A percentile compares a stretch with the other conserved stretches of the same genome.
phyloP scores from a whole-genome alignment of 2,888 invertebrate species.

The Ectemnius lituratus region DNA sequence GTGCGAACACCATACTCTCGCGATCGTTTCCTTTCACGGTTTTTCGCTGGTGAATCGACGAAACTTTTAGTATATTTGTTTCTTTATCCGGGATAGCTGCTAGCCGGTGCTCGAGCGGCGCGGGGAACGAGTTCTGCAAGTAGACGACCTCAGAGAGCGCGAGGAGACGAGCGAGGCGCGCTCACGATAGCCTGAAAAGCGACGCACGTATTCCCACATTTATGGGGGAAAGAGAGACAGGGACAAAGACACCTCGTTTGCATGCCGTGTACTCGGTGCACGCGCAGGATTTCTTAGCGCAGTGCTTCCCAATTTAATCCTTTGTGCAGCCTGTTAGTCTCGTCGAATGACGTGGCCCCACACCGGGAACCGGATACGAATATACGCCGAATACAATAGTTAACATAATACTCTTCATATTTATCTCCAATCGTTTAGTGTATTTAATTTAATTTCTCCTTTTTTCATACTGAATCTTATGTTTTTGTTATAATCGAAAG shows the following conservation, averaged over 20 bases:
- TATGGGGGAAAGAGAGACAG: constrained; percentile 19
- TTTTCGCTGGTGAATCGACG: neutral
- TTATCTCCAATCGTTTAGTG: too few species aligned
- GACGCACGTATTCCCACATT: constrained; percentile 3
- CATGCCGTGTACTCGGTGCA: constrained; percentile 36
- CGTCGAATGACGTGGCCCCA: constrained; percentile 12
- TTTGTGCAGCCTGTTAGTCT: neutral
- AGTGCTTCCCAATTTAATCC: constrained; percentile 1
- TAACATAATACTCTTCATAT: too few species aligned
- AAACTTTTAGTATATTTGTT: neutral
- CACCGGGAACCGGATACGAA: too few species aligned
- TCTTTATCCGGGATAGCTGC: constrained; percentile 38
- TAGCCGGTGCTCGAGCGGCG: constrained; percentile 32
- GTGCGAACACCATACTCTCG: too few species aligned
- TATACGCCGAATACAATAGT: too few species aligned
- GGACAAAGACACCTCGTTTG: constrained; percentile 34
- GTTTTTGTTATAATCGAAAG: too few species aligned
- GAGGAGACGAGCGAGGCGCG: constrained; percentile 45
- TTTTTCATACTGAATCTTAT: too few species aligned
- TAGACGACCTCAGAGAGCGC: constrained; percentile 70
- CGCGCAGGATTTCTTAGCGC: constrained; percentile 10
- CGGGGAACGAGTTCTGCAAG: constrained; percentile 70
- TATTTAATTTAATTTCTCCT: too few species aligned
- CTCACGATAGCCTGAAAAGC: constrained; percentile 32
- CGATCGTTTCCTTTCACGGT: constrained; percentile 17